phyloP scores from a whole-genome alignment of 53 echinoderm and acorn worm species.

The Patiria pectinifera region DNA sequence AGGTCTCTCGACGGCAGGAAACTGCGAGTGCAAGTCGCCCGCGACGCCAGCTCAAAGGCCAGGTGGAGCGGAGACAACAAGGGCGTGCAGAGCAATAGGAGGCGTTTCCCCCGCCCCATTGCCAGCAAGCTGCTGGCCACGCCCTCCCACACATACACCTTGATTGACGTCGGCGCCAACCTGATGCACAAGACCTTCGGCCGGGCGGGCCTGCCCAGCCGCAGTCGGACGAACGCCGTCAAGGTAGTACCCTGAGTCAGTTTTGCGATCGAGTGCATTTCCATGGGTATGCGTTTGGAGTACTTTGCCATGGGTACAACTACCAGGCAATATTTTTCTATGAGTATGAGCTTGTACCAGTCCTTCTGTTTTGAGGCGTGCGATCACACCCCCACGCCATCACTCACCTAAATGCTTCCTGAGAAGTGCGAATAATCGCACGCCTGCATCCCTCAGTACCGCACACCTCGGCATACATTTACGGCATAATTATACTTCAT shows the following conservation, averaged over 20 bases:
- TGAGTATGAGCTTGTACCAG: too few species aligned
- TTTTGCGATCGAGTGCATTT: too few species aligned
- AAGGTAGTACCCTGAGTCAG: constrained; percentile 3
- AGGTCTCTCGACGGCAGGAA: constrained; percentile 52
- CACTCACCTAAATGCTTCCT: too few species aligned
- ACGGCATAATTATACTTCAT: too few species aligned
- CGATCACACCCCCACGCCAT: too few species aligned
- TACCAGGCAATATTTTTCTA: too few species aligned
- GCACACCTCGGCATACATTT: too few species aligned
- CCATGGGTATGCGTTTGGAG: too few species aligned
- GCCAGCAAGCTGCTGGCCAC: constrained; percentile 50
- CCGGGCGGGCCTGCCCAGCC: constrained; percentile 36
- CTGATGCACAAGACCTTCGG: constrained; percentile 62
- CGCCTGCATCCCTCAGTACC: too few species aligned
- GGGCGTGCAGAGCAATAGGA: constrained; percentile 24
- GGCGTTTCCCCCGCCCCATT: constrained; percentile 34
- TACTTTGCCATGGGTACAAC: too few species aligned
- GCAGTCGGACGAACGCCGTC: constrained; percentile 40
- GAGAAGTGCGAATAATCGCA: too few species aligned
- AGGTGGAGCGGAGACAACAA: constrained; percentile 41
- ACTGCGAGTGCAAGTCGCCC: constrained; percentile 46
- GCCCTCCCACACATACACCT: constrained; percentile 56
- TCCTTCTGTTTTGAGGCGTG: too few species aligned
- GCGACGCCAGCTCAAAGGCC: constrained; percentile 17
- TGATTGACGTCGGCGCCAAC: constrained; percentile 63